A percentile compares a stretch with the other conserved stretches of the same genome.
phyloP scores from a whole-genome alignment of 1,140 invertebrate species.

The Micrasema longulum region DNA sequence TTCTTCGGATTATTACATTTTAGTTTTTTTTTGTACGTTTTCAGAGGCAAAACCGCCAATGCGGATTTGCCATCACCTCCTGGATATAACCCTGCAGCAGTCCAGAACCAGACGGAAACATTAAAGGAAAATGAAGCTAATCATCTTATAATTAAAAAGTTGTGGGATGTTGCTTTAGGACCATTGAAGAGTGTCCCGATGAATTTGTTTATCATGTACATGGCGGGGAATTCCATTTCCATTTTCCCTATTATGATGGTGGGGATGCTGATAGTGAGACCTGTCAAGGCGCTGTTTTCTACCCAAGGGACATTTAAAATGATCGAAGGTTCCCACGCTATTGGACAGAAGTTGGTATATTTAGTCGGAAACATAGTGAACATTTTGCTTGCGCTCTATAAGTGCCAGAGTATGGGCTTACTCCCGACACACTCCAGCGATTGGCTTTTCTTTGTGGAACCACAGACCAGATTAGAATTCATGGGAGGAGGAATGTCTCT shows the following conservation, averaged over 20 bases:
- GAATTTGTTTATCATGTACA: conserved; percentile 99
- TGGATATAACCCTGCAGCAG: conserved; percentile 81
- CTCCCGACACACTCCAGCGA: conserved; percentile 97
- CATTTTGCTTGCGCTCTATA: conserved; percentile 94
- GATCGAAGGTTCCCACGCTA: conserved; percentile 93
- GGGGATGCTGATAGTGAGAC: conserved; percentile 96
- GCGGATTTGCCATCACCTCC: conserved; percentile 80
- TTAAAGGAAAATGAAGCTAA: conserved; percentile 84
- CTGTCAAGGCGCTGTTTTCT: conserved; percentile 93
- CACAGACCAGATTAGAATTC: conserved; percentile 88
- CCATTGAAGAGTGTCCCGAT: conserved; percentile 97
- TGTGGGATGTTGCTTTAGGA: conserved; percentile 96
- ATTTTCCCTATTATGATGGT: conserved; percentile 99
- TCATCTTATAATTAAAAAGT: conserved; percentile 92
- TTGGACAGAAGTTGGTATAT: conserved; percentile 94
- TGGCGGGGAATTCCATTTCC: conserved; percentile 98
- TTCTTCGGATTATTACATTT: not conserved
- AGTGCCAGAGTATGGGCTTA: conserved; percentile 98
- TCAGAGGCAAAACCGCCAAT: conserved; percentile 52
- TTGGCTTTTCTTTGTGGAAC: conserved; percentile 98
- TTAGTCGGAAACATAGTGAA: conserved; percentile 95
- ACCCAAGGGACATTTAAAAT: conserved; percentile 94
- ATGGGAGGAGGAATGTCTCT: conserved; percentile 87
- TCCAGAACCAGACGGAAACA: conserved; percentile 78
- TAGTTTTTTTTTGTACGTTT: conserved; percentile 13